Conservation (phyloP, 2,888 invertebrate species). For the Calameuta idolon region DNA sequence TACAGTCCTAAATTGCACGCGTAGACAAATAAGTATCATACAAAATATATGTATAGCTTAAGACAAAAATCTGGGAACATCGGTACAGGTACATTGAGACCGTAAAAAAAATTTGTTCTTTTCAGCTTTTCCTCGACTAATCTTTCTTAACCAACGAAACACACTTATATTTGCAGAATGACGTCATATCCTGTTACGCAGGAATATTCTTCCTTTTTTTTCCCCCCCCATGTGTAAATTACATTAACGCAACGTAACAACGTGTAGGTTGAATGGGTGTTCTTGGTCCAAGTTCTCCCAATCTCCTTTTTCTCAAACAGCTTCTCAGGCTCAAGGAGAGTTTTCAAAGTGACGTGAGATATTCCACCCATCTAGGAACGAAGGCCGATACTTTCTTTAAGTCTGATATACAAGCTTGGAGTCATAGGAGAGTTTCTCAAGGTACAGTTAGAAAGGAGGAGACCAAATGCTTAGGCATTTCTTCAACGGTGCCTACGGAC, state of each 20-base stretch:
- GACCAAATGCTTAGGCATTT: not conserved
- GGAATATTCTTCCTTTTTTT: not conserved
- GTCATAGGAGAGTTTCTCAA: not conserved
- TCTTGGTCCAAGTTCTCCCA: not conserved
- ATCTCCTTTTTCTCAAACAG: not conserved
- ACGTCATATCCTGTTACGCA: too few species aligned
- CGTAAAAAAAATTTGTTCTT: too few species aligned
- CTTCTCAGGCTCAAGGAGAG: too few species aligned
- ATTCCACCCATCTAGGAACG: conserved; percentile 1
- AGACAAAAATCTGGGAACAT: conserved; percentile 30
- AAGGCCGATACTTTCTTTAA: not conserved
- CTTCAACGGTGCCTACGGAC: not conserved
- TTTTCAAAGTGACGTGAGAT: not conserved
- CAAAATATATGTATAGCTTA: conserved; percentile 9
- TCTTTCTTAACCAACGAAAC: too few species aligned
- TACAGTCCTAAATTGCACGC: too few species aligned
- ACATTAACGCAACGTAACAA: not conserved
- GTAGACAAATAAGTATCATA: not conserved
- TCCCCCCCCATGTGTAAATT: too few species aligned
- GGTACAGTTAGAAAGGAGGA: not conserved
- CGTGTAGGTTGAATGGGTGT: not conserved
- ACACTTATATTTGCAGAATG: too few species aligned
- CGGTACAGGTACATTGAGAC: not conserved
- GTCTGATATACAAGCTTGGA: not conserved
- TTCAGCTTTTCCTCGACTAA: too few species aligned